Base-by-base conservation (phyloP, 1,140 invertebrate species). In the Oncopodura yosiiana region DNA sequence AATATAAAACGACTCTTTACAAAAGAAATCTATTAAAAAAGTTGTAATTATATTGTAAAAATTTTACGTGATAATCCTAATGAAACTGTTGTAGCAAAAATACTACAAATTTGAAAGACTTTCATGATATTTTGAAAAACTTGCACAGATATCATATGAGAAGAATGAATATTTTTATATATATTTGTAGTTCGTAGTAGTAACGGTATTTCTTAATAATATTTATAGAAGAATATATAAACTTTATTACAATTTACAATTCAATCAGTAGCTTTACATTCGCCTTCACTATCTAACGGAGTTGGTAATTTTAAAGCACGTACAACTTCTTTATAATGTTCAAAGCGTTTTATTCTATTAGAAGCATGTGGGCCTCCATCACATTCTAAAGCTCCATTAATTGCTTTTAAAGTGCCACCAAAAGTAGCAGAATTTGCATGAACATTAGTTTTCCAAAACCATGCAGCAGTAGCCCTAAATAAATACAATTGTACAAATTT, bases 361-460 rank as follows among this genome's bases (percentile, higher is more conserved):
- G 42, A 16, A 2, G 21, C 27, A 38, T 56, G 43, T 6, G 46
- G 37, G 3, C 54, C 54, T 42, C 54, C 54, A 19, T 56, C 46
- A 19, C 54, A 56, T 56, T 56, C 54, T 14, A 56, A 23, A 18
- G 29, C 41, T 16, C 55, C 55, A 19, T 57, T 57, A 16, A 57
- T 57, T 11, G 49, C 49, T 16, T 51, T 44, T 21, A 52, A 14
- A 8, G 55, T 57, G 2, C 26, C 21, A 8, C 55, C 55, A 18
- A 51, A 57, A 0, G 55, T 57, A 29, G 30, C 9, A 1, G 49
- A n/a, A 27, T 32, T 19, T 0, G 21, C 36, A 32, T 58, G 56
- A 5, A 58, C 56, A 49, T 58, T 55, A 23, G 43, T 37, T 24
- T 30, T 24, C 56, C 56, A 58, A 16, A 38, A 58, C 56, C 56